phyloP scores from a whole-genome alignment of 2,888 invertebrate genomes.

The Pachliopta kotzebuea region DNA sequence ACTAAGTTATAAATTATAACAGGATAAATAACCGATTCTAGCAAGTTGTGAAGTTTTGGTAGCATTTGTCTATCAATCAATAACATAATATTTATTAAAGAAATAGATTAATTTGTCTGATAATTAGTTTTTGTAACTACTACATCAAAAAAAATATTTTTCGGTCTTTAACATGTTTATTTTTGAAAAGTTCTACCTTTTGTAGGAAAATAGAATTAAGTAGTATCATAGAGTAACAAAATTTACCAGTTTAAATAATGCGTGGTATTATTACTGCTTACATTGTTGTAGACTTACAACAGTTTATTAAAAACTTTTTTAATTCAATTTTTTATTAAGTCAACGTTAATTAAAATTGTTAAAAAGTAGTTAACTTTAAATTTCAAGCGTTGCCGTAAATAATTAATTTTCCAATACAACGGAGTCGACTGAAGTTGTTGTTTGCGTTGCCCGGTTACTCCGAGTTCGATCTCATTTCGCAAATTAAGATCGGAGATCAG shows the following conservation, averaged over 20 bases:
- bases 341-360: neutral
- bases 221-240: too few relatives aligned
- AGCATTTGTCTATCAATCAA: too few relatives aligned
- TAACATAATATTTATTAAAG: too few relatives aligned
- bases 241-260: too few relatives aligned
- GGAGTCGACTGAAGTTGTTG: constrained; percentile 8
- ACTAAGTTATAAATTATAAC: constrained; percentile 64
- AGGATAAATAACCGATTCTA: constrained; percentile 28
- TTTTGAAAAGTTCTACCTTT: too few relatives aligned
- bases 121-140: too few relatives aligned
- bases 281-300: too few relatives aligned
- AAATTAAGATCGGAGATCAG: constrained; percentile 5
- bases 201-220: too few relatives aligned
- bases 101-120: too few relatives aligned
- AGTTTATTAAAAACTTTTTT: neutral
- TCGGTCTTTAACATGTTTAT: too few relatives aligned
- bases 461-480: constrained; percentile 9
- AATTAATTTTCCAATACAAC: constrained; percentile 17
- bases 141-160: too few relatives aligned
- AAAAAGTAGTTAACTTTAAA: neutral
- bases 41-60: neutral
- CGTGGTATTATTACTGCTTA: too few relatives aligned
- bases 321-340: neutral
- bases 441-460: constrained; percentile 5
- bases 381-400: neutral